phyloP scores from a whole-genome alignment of 1,140 invertebrate genomes.

The Bombus pyrosoma region DNA sequence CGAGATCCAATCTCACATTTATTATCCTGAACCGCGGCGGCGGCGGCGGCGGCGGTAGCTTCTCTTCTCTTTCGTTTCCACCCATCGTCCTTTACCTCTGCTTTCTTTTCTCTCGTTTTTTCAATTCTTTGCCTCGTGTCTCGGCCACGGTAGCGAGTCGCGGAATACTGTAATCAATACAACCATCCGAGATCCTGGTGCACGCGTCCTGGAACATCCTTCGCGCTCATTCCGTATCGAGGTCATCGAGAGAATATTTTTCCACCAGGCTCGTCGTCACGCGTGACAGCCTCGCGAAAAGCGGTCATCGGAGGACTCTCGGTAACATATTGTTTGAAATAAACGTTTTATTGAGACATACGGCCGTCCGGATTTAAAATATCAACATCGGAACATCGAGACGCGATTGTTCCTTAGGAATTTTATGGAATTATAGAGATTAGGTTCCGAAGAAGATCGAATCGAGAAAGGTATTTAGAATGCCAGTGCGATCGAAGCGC shows the following conservation, averaged over 20 bases:
- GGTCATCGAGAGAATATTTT: constrained; percentile 42
- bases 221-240: constrained; percentile 47
- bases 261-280: background rate
- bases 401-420: too few species aligned
- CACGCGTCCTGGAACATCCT: constrained; percentile 28
- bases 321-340: background rate
- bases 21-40: constrained; percentile 57
- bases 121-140: background rate
- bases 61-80: background rate
- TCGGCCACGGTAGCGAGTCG: constrained; percentile 19
- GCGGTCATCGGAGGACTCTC: background rate
- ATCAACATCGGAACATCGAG: background rate
- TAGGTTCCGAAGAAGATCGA: background rate
- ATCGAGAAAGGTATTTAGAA: background rate
- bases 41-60: background rate
- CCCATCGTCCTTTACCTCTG: background rate
- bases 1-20: constrained; percentile 72
- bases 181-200: constrained; percentile 34
- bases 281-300: constrained; percentile 32
- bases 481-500: background rate
- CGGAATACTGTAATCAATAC: constrained; percentile 55
- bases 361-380: background rate
- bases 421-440: background rate
- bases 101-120: too few species aligned
- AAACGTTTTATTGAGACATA: background rate